Percentiles rank a stretch among this genome's conserved stretches.
These are phyloP conservation scores for Troilus luridus DNA, from an alignment of 2,888 invertebrate species.

Conservation along the genomic window DNA sequence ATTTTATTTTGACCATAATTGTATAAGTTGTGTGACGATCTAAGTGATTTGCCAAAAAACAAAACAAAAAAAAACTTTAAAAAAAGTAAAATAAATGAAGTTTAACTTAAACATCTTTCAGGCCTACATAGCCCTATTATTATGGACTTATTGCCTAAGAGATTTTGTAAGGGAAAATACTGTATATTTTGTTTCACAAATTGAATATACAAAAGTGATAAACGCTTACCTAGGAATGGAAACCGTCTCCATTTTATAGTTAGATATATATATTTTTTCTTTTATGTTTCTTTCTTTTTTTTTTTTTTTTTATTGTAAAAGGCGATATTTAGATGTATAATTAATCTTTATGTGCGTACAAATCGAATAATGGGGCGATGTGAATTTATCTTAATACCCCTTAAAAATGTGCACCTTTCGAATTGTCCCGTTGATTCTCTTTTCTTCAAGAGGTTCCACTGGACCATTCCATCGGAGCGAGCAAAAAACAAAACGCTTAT, in stretches of 20 bases:
- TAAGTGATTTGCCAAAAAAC: not conserved
- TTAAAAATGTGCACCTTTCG: constrained; percentile 41
- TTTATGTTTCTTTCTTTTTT: not conserved
- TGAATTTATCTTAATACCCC: constrained; percentile 42
- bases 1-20: constrained; percentile 27
- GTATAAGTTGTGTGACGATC: not conserved
- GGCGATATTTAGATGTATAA: constrained; percentile 59
- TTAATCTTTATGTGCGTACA: constrained; percentile 59
- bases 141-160: constrained; percentile 43
- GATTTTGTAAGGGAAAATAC: constrained; percentile 32
- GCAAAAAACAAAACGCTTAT: constrained; percentile 57
- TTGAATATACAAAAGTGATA: constrained; percentile 53
- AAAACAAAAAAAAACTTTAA: not conserved
- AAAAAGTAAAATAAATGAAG: constrained; percentile 11
- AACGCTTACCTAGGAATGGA: constrained; percentile 61
- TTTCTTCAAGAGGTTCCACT: constrained; percentile 34
- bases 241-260: constrained; percentile 60
- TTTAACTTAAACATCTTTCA: constrained; percentile 42
- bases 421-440: constrained; percentile 20
- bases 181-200: constrained; percentile 56
- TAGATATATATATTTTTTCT: constrained; percentile 52
- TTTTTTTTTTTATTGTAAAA: constrained; percentile 52
- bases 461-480: constrained; percentile 40
- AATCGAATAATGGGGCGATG: constrained; percentile 40
- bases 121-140: constrained; percentile 52